Percentiles rank a stretch among this genome's conserved stretches.
Evolutionary conservation across 2,113 vertebrate genomes (phyloP).

Genomic region (Bombycilla garrulus): DNA sequence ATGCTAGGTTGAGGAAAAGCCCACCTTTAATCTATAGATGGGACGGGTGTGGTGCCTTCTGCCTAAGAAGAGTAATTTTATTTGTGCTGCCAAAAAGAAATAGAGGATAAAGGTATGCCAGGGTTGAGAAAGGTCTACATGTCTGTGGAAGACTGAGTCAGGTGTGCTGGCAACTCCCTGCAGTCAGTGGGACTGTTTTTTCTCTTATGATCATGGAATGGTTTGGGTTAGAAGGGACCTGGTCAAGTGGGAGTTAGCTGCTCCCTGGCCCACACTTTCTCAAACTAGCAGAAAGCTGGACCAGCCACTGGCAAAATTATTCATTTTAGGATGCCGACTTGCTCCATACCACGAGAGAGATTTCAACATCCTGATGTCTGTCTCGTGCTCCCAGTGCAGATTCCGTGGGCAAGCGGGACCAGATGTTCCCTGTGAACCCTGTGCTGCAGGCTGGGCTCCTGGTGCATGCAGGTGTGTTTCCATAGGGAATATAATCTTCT

Average conservation of each 20-base stretch:
- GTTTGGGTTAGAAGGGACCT: background rate
- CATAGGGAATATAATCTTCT: background rate
- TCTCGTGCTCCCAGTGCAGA: accelerated
- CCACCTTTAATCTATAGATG: background rate
- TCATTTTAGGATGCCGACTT: background rate
- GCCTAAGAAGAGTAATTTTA: background rate
- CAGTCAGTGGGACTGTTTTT: background rate
- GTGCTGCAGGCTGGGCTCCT: background rate
- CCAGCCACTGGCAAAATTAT: background rate
- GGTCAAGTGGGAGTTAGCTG: background rate
- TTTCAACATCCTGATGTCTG: background rate
- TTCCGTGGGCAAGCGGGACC: background rate
- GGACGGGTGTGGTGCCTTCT: background rate
- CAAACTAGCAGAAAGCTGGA: background rate
- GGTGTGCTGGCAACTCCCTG: background rate
- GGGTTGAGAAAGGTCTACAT: background rate
- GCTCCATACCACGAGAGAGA: background rate
- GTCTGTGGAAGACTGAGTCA: background rate
- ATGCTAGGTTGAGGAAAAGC: background rate
- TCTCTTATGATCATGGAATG: background rate
- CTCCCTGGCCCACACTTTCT: background rate
- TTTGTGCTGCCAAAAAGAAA: background rate
- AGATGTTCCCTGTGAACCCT: background rate
- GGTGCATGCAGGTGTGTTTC: background rate
- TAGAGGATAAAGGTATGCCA: background rate